These are phyloP conservation scores for Xiphophorus couchianus DNA, from an alignment of 2,113 vertebrate genomes.

Conservation along the genomic window DNA sequence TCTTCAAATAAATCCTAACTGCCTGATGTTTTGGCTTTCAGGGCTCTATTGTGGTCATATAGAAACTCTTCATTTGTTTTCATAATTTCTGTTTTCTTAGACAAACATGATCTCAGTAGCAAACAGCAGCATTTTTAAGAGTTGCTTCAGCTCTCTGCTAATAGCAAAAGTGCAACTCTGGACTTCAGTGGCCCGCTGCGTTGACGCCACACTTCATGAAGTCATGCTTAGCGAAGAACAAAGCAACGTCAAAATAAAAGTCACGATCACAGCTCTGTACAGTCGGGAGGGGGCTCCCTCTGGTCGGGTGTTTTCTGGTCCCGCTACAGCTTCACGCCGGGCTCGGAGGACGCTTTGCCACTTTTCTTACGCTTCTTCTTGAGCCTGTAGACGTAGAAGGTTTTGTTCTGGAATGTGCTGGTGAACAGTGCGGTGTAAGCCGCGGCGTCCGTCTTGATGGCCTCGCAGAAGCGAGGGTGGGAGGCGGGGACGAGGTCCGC, in stretches of 20 bases:
- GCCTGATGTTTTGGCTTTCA: neutral
- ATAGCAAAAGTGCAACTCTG: conserved; percentile 25
- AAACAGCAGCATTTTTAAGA: conserved; percentile 13
- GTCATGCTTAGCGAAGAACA: conserved; percentile 4
- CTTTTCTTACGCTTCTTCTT: conserved; percentile 78
- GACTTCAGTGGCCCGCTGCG: conserved; percentile 4
- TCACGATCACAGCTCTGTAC: conserved; percentile 39
- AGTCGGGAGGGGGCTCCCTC: conserved; percentile 24
- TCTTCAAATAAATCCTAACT: neutral
- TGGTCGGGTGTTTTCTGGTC: conserved; percentile 6
- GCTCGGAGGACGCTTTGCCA: conserved; percentile 42
- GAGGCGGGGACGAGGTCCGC: conserved; percentile 82
- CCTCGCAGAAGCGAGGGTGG: conserved; percentile 94
- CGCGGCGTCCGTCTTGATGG: conserved; percentile 83
- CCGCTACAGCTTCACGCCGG: conserved; percentile 36
- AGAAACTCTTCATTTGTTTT: neutral
- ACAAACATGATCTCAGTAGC: conserved; percentile 1
- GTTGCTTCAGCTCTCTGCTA: conserved; percentile 14
- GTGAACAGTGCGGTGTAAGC: conserved; percentile 84
- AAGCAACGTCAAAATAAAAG: conserved; percentile 39
- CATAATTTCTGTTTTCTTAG: neutral
- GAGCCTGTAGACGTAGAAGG: conserved; percentile 92
- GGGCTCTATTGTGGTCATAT: neutral
- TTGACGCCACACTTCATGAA: conserved; percentile 28
- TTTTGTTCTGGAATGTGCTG: conserved; percentile 93